A percentile compares a stretch with the other conserved stretches of the same genome.
These are phyloP conservation scores for Arctia plantaginis DNA, from an alignment of 2,888 invertebrate species.

Conservation along the genomic window DNA sequence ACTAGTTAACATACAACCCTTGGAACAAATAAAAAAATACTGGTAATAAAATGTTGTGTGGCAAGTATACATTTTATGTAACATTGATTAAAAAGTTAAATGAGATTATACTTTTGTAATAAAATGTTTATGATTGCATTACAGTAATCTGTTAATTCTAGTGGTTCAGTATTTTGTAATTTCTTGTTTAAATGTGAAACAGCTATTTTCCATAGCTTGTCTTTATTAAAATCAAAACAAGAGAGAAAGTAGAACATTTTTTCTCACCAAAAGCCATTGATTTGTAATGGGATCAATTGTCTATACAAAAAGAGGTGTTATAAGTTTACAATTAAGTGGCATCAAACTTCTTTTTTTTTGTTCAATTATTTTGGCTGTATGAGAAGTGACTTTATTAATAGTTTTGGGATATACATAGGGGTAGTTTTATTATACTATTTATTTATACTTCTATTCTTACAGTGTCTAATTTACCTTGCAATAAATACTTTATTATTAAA, in stretches of 20 bases:
- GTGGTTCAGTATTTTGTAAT: neutral
- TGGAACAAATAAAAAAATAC: neutral
- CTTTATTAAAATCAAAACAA: neutral
- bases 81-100: conserved; percentile 15
- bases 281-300: neutral
- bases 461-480: neutral
- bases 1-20: neutral
- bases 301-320: neutral
- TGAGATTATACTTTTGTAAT: conserved; percentile 14
- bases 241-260: neutral
- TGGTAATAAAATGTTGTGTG: neutral
- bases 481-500: neutral
- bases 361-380: neutral
- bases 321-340: neutral
- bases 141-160: conserved; percentile 12
- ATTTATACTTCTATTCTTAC: neutral
- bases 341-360: neutral
- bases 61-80: conserved; percentile 25
- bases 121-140: conserved; percentile 21
- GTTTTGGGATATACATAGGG: neutral
- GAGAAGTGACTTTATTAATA: neutral
- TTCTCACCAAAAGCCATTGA: too few relatives aligned
- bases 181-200: neutral
- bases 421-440: neutral
- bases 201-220: neutral